phyloP scores from a whole-genome alignment of 2,888 invertebrate species.

The Onthophagus sagittarius region DNA sequence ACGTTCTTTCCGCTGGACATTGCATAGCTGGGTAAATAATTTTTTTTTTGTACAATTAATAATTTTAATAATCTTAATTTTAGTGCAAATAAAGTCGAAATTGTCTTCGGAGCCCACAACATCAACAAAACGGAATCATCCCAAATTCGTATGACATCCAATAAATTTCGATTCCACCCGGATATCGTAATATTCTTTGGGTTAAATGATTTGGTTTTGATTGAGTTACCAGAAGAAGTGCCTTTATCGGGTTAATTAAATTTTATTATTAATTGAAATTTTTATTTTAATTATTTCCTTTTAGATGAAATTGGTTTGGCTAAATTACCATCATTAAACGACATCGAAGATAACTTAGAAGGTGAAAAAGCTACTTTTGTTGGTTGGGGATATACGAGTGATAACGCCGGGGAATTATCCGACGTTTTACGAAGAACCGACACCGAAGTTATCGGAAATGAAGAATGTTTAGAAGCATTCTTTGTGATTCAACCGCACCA shows the following conservation, averaged over 20 bases:
- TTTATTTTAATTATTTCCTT: background rate
- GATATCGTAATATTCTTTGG: constrained; percentile 24
- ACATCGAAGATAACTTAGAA: constrained; percentile 40
- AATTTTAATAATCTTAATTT: background rate
- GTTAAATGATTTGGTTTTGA: constrained; percentile 49
- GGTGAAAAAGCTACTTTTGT: constrained; percentile 46
- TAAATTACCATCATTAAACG: constrained; percentile 19
- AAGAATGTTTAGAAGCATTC: constrained; percentile 43
- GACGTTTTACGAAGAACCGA: background rate
- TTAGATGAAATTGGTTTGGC: constrained; percentile 27
- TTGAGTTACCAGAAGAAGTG: constrained; percentile 44
- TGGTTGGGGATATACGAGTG: constrained; percentile 50
- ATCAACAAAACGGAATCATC: constrained; percentile 36
- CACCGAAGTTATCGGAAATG: constrained; percentile 10
- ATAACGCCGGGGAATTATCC: constrained; percentile 23
- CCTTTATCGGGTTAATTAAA: constrained; percentile 22
- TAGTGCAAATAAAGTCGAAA: constrained; percentile 22
- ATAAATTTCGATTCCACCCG: constrained; percentile 26
- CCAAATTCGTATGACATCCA: constrained; percentile 29
- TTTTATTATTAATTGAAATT: background rate
- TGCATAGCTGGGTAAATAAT: constrained; percentile 34
- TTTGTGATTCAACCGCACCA: background rate
- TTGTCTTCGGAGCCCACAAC: constrained; percentile 36
- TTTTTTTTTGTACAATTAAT: too few relatives aligned
- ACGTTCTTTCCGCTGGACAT: constrained; percentile 55